Evolutionary conservation across 2,888 invertebrate genomes (phyloP).

Genomic region (Drosophila mimica): DNA sequence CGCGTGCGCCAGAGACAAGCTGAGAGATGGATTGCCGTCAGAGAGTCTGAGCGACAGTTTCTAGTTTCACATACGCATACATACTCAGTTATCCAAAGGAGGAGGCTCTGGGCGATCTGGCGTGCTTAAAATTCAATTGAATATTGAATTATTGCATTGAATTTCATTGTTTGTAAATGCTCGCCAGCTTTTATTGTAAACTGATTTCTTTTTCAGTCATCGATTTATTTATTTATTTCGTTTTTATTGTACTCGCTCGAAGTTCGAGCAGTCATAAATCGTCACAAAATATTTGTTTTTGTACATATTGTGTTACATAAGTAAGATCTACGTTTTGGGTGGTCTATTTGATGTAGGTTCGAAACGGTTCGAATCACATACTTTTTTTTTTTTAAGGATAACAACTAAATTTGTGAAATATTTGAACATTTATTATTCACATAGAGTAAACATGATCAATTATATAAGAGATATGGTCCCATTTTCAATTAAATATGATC

Average conservation of each 20-base stretch:
- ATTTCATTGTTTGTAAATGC: slow-evolving; percentile 83
- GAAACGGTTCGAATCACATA: background rate
- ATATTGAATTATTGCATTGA: slow-evolving; percentile 83
- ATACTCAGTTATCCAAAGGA: slow-evolving; percentile 21
- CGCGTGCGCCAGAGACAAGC: slow-evolving; percentile 68
- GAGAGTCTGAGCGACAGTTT: slow-evolving; percentile 60
- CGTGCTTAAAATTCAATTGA: slow-evolving; percentile 84
- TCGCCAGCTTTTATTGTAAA: slow-evolving; percentile 66
- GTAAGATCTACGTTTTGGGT: slow-evolving; percentile 45
- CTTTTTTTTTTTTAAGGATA: slow-evolving; percentile 1
- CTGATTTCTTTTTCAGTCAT: slow-evolving; percentile 76
- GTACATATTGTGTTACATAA: slow-evolving; percentile 54
- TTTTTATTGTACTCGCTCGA: slow-evolving; percentile 63
- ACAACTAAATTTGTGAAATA: background rate
- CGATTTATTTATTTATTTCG: slow-evolving; percentile 76
- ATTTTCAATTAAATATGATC: slow-evolving; percentile 1
- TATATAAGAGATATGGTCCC: background rate
- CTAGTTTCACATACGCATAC: slow-evolving; percentile 60
- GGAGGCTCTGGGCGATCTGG: slow-evolving; percentile 41
- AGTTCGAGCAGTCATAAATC: slow-evolving; percentile 66
- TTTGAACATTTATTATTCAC: background rate
- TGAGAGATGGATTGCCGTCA: slow-evolving; percentile 77
- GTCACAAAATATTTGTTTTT: slow-evolving; percentile 52
- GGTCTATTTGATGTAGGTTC: slow-evolving; percentile 32
- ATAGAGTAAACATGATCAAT: slow-evolving; percentile 7